Conservation (phyloP, 2,113 vertebrate genomes). For the Laterallus jamaicensis region DNA sequence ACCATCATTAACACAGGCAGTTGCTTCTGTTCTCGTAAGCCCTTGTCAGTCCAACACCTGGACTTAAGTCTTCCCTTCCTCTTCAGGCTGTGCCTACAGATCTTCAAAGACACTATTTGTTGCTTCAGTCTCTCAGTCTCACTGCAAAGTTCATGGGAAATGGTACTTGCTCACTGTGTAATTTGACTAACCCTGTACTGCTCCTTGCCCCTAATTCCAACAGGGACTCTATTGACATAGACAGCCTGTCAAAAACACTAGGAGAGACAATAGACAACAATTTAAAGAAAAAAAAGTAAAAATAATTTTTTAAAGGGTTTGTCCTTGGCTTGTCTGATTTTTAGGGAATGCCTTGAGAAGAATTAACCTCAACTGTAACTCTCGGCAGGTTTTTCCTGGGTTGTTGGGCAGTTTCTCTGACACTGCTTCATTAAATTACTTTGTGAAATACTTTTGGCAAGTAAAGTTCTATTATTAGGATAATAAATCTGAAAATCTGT, state of each 20-base stretch:
- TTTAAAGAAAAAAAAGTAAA: no score
- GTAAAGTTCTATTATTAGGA: neutral
- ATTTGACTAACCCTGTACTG: neutral
- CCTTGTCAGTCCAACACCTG: neutral
- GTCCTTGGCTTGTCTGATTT: neutral
- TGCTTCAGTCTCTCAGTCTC: neutral
- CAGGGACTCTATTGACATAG: neutral
- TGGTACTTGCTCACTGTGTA: neutral
- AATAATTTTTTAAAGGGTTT: neutral
- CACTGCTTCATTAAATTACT: neutral
- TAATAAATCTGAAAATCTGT: neutral
- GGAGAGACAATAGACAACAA: neutral
- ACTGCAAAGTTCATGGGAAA: neutral
- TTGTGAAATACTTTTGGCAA: neutral
- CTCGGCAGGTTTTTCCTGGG: neutral
- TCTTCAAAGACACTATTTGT: neutral
- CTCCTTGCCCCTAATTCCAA: neutral
- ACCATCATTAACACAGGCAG: neutral
- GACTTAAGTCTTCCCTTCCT: neutral
- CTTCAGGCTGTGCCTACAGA: neutral
- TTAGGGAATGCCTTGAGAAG: neutral
- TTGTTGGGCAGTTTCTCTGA: neutral
- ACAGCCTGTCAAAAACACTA: neutral
- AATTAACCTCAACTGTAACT: neutral
- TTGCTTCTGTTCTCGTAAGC: neutral